Evolutionary conservation across 2,797 vertebrate genomes (phyloP).

Genomic region (Macropus fuliginosus): DNA sequence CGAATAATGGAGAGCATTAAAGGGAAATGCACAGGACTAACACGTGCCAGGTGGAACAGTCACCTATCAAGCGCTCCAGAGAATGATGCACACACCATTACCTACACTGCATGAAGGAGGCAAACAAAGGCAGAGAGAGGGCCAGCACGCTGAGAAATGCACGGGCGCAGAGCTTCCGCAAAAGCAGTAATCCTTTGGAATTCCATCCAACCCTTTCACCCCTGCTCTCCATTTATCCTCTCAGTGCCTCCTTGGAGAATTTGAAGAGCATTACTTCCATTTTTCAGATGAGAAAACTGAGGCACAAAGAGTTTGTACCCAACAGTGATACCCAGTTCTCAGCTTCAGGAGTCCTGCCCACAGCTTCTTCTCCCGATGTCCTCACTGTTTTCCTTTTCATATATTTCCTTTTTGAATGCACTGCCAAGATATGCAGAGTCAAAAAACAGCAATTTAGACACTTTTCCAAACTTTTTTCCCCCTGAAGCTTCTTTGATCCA

Average conservation of each 20-base stretch:
- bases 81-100: conserved; percentile 74
- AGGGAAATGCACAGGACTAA: conserved; percentile 73
- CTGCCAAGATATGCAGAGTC: accelerated
- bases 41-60: conserved; percentile 68
- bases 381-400: not conserved
- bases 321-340: not conserved
- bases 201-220: not conserved
- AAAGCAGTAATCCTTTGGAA: not conserved
- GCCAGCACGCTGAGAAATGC: not conserved
- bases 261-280: not conserved
- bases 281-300: conserved; percentile 13
- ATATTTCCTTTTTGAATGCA: not conserved
- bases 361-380: not conserved
- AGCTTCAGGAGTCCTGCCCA: not conserved
- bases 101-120: conserved; percentile 63
- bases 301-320: not conserved
- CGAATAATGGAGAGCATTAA: conserved; percentile 78
- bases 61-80: conserved; percentile 69
- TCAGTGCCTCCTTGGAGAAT: not conserved
- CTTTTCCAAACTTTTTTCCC: not conserved
- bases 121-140: not conserved
- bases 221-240: conserved; percentile 37
- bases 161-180: accelerated
- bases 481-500: not conserved
- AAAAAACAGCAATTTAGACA: not conserved